Base-by-base conservation (phyloP, 92 coral and sea anemone genomes). In the Scolanthus callimorphus region DNA sequence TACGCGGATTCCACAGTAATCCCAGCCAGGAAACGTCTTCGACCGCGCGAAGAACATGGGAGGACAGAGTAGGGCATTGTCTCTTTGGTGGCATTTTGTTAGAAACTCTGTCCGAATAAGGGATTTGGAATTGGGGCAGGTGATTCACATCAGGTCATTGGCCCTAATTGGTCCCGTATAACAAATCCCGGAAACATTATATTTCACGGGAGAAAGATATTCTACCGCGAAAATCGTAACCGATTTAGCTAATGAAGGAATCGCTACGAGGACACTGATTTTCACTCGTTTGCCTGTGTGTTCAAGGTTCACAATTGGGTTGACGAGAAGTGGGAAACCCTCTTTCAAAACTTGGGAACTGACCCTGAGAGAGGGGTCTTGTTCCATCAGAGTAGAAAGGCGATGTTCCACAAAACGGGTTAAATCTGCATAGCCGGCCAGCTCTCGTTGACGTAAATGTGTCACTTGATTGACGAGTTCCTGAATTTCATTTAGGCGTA, bases 251-350 rank as follows among this genome's bases (percentile, higher is more conserved):
- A 43, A 24, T 43, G 24, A 20, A 17, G 67, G 67, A 6, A 60
- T 43, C 2, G 67, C 44, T 9, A 60, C 19, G 2, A 60, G n/a
- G 6, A 60, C 3, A 17, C 67, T 44, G 11, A 50, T 38, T 1
- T 60, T 39, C 11, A 60, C 2, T 3, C 17, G 21, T 60, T 17
- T 3, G 22, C 67, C 67, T 10, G 4, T 10, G 38, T 43, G 55
- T 9, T 60, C 67, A 13, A 60, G 11, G 8, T 60, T 53, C 13
- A 39, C 17, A 30, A 44, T 60, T 6, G 67, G 67, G 34, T 60
- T 43, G 17, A 44, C 54, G 21, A 60, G 21, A 3, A 43, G 4
- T 2, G 67, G 22, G 4, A 60, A 43, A 2, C 52, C 52, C 4
- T 60, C 28, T 0, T 22, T 3, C 11, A 39, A 27, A 2, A 53